Percentiles rank a stretch among this genome's conserved stretches.
phyloP scores from a whole-genome alignment of 1,140 invertebrate species.

The Mercenaria mercenaria region DNA sequence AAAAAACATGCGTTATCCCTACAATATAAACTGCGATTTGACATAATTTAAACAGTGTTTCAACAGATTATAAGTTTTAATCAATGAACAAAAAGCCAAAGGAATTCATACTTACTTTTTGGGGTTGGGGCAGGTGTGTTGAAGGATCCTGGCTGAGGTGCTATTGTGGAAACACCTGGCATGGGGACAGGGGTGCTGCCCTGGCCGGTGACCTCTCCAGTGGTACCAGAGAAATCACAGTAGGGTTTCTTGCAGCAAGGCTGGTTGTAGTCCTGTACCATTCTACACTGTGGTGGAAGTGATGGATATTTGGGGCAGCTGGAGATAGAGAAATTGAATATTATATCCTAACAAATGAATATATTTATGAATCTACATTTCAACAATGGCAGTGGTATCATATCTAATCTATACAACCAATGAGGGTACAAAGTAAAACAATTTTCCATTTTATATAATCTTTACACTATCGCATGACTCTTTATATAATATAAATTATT shows the following conservation, averaged over 20 bases:
- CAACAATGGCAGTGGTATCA: background rate
- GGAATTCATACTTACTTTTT: slow-evolving; percentile 21
- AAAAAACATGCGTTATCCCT: too few species aligned
- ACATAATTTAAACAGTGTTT: too few species aligned
- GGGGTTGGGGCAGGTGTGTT: slow-evolving; percentile 51
- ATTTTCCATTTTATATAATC: too few species aligned
- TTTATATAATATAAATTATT: too few species aligned
- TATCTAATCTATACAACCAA: background rate
- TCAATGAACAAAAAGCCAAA: too few species aligned
- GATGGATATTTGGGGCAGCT: slow-evolving; percentile 75
- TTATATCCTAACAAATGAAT: too few species aligned
- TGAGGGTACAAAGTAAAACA: too few species aligned
- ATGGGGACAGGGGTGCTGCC: slow-evolving; percentile 34
- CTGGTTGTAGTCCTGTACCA: slow-evolving; percentile 75
- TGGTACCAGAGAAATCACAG: slow-evolving; percentile 71
- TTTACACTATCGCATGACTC: too few species aligned
- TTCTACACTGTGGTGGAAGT: slow-evolving; percentile 71
- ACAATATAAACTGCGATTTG: too few species aligned
- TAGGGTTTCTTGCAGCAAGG: slow-evolving; percentile 75
- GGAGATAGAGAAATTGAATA: too few species aligned
- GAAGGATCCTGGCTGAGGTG: slow-evolving; percentile 43
- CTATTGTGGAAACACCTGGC: slow-evolving; percentile 29
- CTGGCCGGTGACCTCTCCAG: slow-evolving; percentile 65
- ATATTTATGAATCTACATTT: background rate
- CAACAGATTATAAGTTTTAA: too few species aligned